Evolutionary conservation across 1,140 invertebrate genomes (phyloP), one percentile per base, ranked within the genome.

Genomic region (Drosophila varians): DNA sequence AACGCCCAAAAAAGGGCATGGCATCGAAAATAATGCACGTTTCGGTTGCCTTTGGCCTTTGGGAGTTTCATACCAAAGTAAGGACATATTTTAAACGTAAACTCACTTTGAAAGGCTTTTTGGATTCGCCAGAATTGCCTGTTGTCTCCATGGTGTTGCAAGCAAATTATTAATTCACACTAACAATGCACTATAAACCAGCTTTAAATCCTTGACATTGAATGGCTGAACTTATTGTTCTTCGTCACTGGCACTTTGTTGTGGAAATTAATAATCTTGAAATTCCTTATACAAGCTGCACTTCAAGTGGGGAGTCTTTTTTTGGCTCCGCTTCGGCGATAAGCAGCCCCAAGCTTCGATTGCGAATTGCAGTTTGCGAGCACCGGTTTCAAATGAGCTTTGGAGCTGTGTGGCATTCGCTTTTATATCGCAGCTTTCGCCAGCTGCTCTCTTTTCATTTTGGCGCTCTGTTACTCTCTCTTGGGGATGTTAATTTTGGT

Each of bases 51-150:
- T 36, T 14, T n/a, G 16, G 14, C 36, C 6, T 46, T 43, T 25
- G 47, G 34, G 11, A 6, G 14, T 28, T 19, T 38, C 16, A 21
- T 25, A 26, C 31, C 21, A 18, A 57, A 34, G 1, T 16, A 47
- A 28, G 28, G 28, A 3, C 11, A 28, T 28, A 11, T 31, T 31
- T 31, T 1, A 16, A 49, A n/a, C 6, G 25, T 8, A 4, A 58
- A 84, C 80, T 87, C 78, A 86, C 80, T 87, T 87, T 86, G 38
- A 86, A 86, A 45, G 80, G 77, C 61, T 80, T 86, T 49, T 86
- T 80, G 40, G 77, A 79, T 40, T 86, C 80, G 26, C 54, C 62
- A 18, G 42, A 52, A 25, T 68, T 84, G 23, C 47, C 43, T 66
- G 70, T 66, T 38, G 57, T 56, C 56, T 87, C 80, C 76, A 48